These are phyloP conservation scores for Forbesichthys agassizii DNA, from an alignment of 2,113 vertebrate species.

Conservation along the genomic window DNA sequence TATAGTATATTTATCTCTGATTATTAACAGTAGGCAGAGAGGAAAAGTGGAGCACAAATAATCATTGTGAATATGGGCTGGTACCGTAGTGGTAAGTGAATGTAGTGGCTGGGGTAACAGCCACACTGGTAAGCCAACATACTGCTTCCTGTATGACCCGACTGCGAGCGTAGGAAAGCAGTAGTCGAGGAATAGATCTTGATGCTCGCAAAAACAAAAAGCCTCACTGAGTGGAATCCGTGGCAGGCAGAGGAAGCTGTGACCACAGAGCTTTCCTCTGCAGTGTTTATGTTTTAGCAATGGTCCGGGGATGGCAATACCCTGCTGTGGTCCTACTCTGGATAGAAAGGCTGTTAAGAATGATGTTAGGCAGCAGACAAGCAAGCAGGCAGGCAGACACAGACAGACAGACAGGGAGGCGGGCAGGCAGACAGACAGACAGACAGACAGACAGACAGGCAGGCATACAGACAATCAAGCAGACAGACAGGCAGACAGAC, in stretches of 20 bases:
- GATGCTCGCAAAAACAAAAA: too few species aligned
- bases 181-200: too few species aligned
- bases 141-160: constrained; percentile 35
- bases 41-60: background rate
- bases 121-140: constrained; percentile 6
- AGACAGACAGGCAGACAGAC: background rate
- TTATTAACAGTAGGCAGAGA: background rate
- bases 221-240: background rate
- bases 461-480: constrained; percentile 26
- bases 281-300: constrained; percentile 18
- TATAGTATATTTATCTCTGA: background rate
- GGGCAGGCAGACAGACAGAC: constrained; percentile 31
- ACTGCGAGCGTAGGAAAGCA: too few species aligned
- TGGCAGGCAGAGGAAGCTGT: background rate
- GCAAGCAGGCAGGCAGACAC: constrained; percentile 11
- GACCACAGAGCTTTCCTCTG: background rate
- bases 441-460: constrained; percentile 2
- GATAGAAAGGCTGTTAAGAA: constrained; percentile 28
- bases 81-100: background rate
- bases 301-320: constrained; percentile 26
- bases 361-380: constrained; percentile 4
- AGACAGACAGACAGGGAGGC: background rate
- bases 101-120: constrained; percentile 29
- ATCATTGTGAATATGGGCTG: background rate
- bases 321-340: background rate